phyloP scores from a whole-genome alignment of 2,888 invertebrate genomes.

The Drosophila paranaensis region DNA sequence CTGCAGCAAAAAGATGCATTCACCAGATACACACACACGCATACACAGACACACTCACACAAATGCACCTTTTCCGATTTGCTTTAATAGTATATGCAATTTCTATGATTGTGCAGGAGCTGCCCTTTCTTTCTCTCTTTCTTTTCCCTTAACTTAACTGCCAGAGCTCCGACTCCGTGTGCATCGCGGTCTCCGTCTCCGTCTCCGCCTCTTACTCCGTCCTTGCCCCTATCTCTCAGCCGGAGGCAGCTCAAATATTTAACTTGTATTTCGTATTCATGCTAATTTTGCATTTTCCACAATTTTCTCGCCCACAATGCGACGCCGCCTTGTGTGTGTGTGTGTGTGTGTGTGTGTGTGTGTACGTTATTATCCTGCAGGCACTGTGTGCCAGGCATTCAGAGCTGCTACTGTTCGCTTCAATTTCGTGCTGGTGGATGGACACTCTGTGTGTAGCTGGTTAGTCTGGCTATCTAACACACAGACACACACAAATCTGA shows the following conservation, averaged over 20 bases:
- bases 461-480: conserved; percentile 34
- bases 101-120: conserved; percentile 47
- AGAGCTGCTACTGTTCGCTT: conserved; percentile 28
- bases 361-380: conserved; percentile 58
- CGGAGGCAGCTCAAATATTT: conserved; percentile 73
- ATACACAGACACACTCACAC: conserved; percentile 1
- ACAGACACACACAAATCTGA: conserved; percentile 43
- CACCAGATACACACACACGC: conserved; percentile 6
- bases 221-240: not conserved
- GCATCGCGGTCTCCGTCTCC: not conserved
- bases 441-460: conserved; percentile 41
- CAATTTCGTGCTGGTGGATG: conserved; percentile 55
- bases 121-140: conserved; percentile 1
- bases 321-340: conserved; percentile 14
- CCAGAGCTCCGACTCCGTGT: not conserved
- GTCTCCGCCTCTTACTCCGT: not conserved
- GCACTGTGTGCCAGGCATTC: conserved; percentile 37
- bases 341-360: conserved; percentile 6
- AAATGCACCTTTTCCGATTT: conserved; percentile 41
- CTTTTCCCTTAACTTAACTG: not conserved
- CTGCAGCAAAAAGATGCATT: conserved; percentile 44
- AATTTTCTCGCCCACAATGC: conserved; percentile 67
- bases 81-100: conserved; percentile 55
- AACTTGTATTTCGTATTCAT: conserved; percentile 80
- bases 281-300: conserved; percentile 81